phyloP scores from a whole-genome alignment of 1,140 invertebrate species.

The Oncopeltus fasciatus region DNA sequence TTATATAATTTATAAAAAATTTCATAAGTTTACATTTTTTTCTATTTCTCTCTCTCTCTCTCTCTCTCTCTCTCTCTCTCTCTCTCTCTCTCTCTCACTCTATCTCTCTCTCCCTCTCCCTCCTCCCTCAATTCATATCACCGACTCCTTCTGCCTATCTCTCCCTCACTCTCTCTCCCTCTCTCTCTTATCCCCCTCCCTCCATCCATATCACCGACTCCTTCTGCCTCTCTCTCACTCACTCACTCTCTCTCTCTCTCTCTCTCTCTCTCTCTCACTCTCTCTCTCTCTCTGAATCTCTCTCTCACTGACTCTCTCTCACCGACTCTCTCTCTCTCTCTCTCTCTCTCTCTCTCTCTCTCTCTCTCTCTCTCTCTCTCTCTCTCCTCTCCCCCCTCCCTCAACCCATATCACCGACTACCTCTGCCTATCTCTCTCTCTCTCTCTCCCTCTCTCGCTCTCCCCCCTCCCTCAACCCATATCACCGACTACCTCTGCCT shows the following conservation, averaged over 20 bases:
- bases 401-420: background rate
- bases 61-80: conserved; percentile 7
- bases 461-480: background rate
- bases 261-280: conserved; percentile 14
- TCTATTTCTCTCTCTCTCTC: no score
- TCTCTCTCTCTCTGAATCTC: conserved; percentile 13
- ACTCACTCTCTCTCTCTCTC: conserved; percentile 6
- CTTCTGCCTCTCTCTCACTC: background rate
- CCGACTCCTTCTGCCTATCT: background rate
- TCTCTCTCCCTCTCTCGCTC: background rate
- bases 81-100: no score
- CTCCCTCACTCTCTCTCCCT: background rate
- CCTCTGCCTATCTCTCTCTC: background rate
- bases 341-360: conserved; percentile 11
- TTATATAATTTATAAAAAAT: no score
- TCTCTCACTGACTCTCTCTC: conserved; percentile 13
- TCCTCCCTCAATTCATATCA: background rate
- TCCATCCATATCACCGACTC: background rate
- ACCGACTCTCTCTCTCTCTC: conserved; percentile 8
- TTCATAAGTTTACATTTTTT: no score
- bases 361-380: conserved; percentile 8
- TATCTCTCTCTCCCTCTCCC: conserved; percentile 1
- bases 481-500: background rate
- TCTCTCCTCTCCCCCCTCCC: background rate
- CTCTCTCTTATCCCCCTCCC: background rate